Conservation (phyloP, 2,888 invertebrate species). For the Idaea dimidiata region DNA sequence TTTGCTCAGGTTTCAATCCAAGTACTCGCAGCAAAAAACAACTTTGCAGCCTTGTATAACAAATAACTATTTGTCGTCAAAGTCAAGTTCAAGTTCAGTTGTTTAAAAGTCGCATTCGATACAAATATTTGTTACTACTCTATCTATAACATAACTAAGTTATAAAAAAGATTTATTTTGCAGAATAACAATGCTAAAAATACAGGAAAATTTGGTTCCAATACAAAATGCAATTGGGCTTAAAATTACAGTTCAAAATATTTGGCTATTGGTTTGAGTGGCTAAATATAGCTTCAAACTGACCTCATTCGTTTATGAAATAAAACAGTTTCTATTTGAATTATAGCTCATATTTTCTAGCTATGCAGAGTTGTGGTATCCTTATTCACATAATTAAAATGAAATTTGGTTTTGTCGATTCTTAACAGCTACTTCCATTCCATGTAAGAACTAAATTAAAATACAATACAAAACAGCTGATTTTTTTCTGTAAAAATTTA, state of each 20-base stretch:
- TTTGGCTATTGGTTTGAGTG: neutral
- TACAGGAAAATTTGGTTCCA: neutral
- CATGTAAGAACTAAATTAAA: too few relatives aligned
- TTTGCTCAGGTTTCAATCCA: too few relatives aligned
- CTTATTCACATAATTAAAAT: neutral
- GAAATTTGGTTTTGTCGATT: too few relatives aligned
- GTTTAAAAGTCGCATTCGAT: too few relatives aligned
- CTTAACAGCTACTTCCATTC: too few relatives aligned
- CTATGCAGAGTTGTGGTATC: neutral
- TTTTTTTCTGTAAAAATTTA: too few relatives aligned
- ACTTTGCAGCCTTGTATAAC: too few relatives aligned
- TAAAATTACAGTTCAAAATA: neutral
- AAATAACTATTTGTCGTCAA: too few relatives aligned
- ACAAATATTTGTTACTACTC: neutral
- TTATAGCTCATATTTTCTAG: too few relatives aligned
- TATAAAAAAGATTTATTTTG: neutral
- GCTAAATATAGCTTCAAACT: neutral
- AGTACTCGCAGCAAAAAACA: too few relatives aligned
- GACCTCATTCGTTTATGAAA: neutral
- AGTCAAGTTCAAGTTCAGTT: too few relatives aligned
- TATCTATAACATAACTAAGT: conserved; percentile 1
- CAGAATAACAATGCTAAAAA: neutral
- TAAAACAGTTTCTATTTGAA: neutral
- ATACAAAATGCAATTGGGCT: neutral
- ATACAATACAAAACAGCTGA: too few relatives aligned